Conservation (phyloP, 2,113 vertebrate species). For the Pristiophorus japonicus region DNA sequence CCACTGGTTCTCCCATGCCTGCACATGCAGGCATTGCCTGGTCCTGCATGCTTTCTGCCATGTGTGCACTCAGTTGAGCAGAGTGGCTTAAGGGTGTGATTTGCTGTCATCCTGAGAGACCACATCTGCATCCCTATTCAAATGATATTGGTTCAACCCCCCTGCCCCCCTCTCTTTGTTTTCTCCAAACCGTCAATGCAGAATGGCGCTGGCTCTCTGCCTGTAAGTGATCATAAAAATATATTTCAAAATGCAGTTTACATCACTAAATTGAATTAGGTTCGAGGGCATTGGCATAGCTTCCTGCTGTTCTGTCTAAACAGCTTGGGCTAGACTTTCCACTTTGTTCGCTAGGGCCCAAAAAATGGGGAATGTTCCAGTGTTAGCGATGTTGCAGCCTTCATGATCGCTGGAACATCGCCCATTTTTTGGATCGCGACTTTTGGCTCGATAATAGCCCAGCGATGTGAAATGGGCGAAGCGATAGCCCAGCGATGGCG, state of each 20-base stretch:
- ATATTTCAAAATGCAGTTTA: not conserved
- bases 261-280: no score
- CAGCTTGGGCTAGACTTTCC: no score
- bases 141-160: no score
- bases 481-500: no score
- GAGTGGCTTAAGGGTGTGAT: not conserved
- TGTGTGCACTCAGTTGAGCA: not conserved
- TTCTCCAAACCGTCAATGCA: not conserved
- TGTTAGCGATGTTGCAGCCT: no score
- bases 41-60: not conserved
- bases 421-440: no score
- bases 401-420: no score
- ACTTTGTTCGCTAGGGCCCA: no score
- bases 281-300: not conserved
- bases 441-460: no score
- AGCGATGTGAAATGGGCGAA: no score
- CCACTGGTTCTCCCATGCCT: not conserved
- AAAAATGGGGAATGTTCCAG: no score
- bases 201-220: no score
- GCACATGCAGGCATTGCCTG: not conserved
- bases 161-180: not conserved
- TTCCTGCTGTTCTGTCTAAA: not conserved
- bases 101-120: not conserved
- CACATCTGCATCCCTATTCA: not conserved
- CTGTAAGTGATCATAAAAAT: not conserved